phyloP scores from a whole-genome alignment of 2,113 vertebrate genomes.

The Corythornis vintsioides region DNA sequence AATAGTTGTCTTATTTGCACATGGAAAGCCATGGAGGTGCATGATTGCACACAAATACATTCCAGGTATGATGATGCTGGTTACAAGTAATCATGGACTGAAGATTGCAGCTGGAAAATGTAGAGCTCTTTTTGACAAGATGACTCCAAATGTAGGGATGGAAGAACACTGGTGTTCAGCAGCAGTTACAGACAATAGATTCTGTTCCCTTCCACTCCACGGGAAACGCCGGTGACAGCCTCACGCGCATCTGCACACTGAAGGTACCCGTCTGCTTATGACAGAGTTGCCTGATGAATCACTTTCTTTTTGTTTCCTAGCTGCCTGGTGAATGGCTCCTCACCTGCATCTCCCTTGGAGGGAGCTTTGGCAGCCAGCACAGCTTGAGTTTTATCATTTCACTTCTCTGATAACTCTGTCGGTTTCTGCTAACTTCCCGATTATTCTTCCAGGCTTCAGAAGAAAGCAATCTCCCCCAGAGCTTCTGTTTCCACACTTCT shows the following conservation, averaged over 20 bases:
- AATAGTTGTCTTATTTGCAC: background rate
- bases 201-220: background rate
- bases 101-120: background rate
- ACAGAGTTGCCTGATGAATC: background rate
- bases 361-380: background rate
- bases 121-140: background rate
- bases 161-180: background rate
- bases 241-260: rapidly evolving
- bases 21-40: background rate
- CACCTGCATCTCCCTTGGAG: background rate
- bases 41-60: background rate
- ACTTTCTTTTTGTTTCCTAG: background rate
- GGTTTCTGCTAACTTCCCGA: conserved; percentile 57
- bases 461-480: conserved; percentile 48
- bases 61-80: background rate
- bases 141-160: background rate
- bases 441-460: conserved; percentile 56
- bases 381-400: conserved; percentile 63
- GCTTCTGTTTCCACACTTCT: conserved; percentile 52
- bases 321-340: conserved; percentile 29
- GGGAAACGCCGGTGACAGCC: background rate
- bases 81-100: background rate
- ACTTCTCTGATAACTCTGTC: conserved; percentile 58
- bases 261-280: rapidly evolving
- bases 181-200: background rate